phyloP scores from a whole-genome alignment of 1,140 invertebrate species.

The Spodoptera frugiperda region DNA sequence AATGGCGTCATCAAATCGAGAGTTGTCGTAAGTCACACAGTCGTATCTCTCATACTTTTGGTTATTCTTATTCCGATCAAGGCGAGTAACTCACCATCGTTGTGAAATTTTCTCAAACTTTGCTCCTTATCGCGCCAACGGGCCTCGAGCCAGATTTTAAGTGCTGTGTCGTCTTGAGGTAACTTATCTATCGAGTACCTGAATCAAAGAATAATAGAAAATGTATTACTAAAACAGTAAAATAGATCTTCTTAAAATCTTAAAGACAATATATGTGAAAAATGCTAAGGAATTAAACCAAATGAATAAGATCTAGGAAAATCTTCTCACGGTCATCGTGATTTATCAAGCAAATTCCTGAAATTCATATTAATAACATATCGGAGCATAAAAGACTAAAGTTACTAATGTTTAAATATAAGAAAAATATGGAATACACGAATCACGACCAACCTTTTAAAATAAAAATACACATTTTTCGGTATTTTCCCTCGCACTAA shows the following conservation, averaged over 20 bases:
- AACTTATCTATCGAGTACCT: conserved; percentile 87
- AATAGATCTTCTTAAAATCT: no score
- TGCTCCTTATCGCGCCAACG: conserved; percentile 92
- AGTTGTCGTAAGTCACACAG: no score
- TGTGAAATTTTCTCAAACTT: conserved; percentile 87
- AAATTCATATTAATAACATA: no score
- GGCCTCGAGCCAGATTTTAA: conserved; percentile 90
- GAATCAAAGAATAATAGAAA: conserved; percentile 51
- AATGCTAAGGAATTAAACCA: no score
- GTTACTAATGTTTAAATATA: not conserved
- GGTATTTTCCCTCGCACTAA: conserved; percentile 90
- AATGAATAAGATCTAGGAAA: no score
- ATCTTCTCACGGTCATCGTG: no score
- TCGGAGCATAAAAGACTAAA: no score
- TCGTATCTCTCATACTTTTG: not conserved
- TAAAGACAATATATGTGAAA: no score
- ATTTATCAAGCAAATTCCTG: no score
- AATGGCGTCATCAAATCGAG: not conserved
- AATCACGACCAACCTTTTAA: conserved; percentile 87
- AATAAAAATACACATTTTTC: conserved; percentile 90
- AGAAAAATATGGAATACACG: not conserved
- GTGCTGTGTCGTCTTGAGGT: conserved; percentile 86
- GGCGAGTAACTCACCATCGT: conserved; percentile 72
- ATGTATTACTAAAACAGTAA: not conserved
- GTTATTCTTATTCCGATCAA: conserved; percentile 1